phyloP scores from a whole-genome alignment of 2,113 vertebrate genomes.

The Eurystomus gularis region DNA sequence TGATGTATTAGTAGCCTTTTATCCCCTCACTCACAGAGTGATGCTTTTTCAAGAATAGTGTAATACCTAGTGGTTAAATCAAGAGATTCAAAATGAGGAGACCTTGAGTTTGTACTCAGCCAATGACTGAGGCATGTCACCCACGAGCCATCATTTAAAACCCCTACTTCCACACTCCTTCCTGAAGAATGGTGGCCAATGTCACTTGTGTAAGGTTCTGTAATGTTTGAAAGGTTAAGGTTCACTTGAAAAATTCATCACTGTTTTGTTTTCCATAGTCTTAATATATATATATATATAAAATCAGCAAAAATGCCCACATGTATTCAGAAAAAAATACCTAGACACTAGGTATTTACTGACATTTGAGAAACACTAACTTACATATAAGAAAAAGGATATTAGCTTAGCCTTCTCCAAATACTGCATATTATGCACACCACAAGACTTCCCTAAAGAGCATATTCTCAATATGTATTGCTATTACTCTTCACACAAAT shows the following conservation, averaged over 20 bases:
- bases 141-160: constrained; percentile 3
- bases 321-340: neutral
- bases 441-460: neutral
- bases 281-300: neutral
- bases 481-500: neutral
- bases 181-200: neutral
- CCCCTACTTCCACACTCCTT: neutral
- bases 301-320: neutral
- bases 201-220: neutral
- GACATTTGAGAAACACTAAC: neutral
- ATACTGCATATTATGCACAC: neutral
- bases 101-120: constrained; percentile 11
- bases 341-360: neutral
- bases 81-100: constrained; percentile 31
- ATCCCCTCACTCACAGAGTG: constrained; percentile 16
- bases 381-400: neutral
- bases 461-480: neutral
- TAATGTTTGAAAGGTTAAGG: neutral
- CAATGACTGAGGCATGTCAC: neutral
- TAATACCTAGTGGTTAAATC: constrained; percentile 27
- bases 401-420: neutral
- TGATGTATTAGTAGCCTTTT: constrained; percentile 69
- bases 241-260: neutral
- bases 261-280: neutral
- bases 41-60: constrained; percentile 37